These are phyloP conservation scores for Melieria crassipennis DNA, from an alignment of 2,888 invertebrate species.

Conservation along the genomic window DNA sequence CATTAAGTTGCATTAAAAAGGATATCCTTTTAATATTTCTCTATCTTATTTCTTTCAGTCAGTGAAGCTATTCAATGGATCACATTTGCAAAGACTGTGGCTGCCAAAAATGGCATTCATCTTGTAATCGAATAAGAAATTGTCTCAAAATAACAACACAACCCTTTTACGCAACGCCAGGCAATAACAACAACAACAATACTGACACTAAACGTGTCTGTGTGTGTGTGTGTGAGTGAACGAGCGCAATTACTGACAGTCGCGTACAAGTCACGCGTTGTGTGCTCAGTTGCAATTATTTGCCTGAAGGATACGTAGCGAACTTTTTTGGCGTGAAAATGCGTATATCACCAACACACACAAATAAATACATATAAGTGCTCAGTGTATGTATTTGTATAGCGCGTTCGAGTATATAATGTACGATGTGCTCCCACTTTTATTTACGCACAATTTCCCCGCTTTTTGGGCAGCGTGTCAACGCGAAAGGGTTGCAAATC, in stretches of 20 bases:
- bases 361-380: neutral
- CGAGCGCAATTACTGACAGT: neutral
- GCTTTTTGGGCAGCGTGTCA: constrained; percentile 24
- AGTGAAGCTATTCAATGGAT: too few species aligned
- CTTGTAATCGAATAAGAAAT: constrained; percentile 26
- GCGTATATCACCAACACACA: constrained; percentile 3
- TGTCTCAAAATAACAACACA: constrained; percentile 2
- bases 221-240: neutral
- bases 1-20: too few species aligned
- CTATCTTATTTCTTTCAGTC: too few species aligned
- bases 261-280: neutral
- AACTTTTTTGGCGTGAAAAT: constrained; percentile 8
- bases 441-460: constrained; percentile 32
- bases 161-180: constrained; percentile 23
- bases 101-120: constrained; percentile 19
- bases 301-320: neutral
- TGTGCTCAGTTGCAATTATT: neutral
- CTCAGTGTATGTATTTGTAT: neutral
- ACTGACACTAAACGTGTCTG: constrained; percentile 1
- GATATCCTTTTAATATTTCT: too few species aligned
- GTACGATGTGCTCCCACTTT: neutral
- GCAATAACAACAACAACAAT: constrained; percentile 16
- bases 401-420: neutral
- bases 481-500: constrained; percentile 27
- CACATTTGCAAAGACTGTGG: too few species aligned